phyloP scores from a whole-genome alignment of 2,888 invertebrate species.

The Euspilapteryx auroguttella region DNA sequence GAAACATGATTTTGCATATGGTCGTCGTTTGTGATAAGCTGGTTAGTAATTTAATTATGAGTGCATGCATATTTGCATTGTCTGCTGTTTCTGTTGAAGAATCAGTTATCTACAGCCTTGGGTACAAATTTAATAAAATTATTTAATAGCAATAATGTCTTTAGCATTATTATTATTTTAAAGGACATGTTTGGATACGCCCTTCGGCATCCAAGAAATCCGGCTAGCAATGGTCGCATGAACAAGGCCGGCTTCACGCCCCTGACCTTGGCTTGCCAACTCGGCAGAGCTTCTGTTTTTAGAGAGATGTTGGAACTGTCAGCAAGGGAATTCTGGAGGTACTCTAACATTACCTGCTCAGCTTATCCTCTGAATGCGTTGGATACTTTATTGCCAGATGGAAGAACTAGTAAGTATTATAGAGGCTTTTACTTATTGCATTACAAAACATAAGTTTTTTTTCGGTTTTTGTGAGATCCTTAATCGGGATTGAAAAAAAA shows the following conservation, averaged over 20 bases:
- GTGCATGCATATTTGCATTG: too few relatives aligned
- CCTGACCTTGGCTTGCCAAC: slow-evolving; percentile 91
- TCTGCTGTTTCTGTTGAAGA: too few relatives aligned
- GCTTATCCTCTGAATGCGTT: slow-evolving; percentile 95
- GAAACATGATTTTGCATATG: slow-evolving; percentile 99
- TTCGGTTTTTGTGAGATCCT: background rate
- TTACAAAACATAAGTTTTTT: background rate
- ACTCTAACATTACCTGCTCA: slow-evolving; percentile 97
- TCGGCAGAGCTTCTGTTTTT: slow-evolving; percentile 95
- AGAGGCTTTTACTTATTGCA: too few relatives aligned
- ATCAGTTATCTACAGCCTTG: too few relatives aligned
- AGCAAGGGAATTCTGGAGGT: slow-evolving; percentile 96
- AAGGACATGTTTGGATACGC: slow-evolving; percentile 99
- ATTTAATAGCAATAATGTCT: too few relatives aligned
- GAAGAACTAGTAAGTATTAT: slow-evolving; percentile 80
- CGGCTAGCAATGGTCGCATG: slow-evolving; percentile 88
- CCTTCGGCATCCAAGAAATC: slow-evolving; percentile 88
- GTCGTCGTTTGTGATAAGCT: slow-evolving; percentile 97
- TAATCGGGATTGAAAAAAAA: too few relatives aligned
- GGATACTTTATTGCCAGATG: slow-evolving; percentile 93
- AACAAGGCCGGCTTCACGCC: slow-evolving; percentile 93
- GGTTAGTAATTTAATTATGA: too few relatives aligned
- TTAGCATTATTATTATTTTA: too few relatives aligned
- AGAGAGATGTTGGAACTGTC: slow-evolving; percentile 97
- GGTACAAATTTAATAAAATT: too few relatives aligned